A percentile compares a stretch with the other conserved stretches of the same genome.
These are phyloP conservation scores for Eutrigla gurnardus DNA, from an alignment of 2,797 vertebrate genomes.

Conservation along the genomic window DNA sequence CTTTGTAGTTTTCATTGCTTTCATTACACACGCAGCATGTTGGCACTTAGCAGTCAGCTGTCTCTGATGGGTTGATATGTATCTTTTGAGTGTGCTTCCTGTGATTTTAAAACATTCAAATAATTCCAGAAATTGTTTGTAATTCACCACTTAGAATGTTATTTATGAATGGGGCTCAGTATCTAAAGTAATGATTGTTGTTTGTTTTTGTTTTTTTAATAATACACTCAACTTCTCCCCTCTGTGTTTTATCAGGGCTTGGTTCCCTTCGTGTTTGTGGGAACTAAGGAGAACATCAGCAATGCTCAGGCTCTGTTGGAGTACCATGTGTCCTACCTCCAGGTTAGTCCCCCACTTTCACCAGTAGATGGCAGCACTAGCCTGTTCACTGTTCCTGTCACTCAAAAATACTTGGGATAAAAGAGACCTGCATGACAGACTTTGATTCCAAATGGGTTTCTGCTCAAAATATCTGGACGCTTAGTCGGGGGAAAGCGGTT, in stretches of 20 bases:
- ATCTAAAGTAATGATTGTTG: background rate
- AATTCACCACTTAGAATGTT: slow-evolving; percentile 5
- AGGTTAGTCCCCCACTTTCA: slow-evolving; percentile 79
- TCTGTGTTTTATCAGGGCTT: slow-evolving; percentile 83
- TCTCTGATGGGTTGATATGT: slow-evolving; percentile 31
- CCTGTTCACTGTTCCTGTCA: slow-evolving; percentile 13
- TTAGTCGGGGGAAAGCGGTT: background rate
- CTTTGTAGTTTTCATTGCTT: slow-evolving; percentile 43
- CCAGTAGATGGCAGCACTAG: slow-evolving; percentile 45
- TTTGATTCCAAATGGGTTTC: slow-evolving; percentile 1
- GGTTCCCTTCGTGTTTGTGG: slow-evolving; percentile 95
- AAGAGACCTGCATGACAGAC: background rate
- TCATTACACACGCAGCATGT: slow-evolving; percentile 17
- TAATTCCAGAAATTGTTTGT: slow-evolving; percentile 10
- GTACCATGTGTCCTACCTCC: slow-evolving; percentile 93
- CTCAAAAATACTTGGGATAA: background rate
- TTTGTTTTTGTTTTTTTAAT: background rate
- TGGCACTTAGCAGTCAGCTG: slow-evolving; percentile 18
- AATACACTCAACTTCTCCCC: slow-evolving; percentile 5
- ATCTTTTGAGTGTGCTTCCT: slow-evolving; percentile 26
- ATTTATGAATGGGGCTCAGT: background rate
- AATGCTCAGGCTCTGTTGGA: slow-evolving; percentile 93
- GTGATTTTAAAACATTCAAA: background rate
- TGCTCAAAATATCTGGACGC: slow-evolving; percentile 6
- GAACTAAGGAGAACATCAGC: slow-evolving; percentile 95